Percentiles rank a stretch among this genome's conserved stretches.
phyloP scores from a whole-genome alignment of 2,888 invertebrate species.

The Dryococelus australis region DNA sequence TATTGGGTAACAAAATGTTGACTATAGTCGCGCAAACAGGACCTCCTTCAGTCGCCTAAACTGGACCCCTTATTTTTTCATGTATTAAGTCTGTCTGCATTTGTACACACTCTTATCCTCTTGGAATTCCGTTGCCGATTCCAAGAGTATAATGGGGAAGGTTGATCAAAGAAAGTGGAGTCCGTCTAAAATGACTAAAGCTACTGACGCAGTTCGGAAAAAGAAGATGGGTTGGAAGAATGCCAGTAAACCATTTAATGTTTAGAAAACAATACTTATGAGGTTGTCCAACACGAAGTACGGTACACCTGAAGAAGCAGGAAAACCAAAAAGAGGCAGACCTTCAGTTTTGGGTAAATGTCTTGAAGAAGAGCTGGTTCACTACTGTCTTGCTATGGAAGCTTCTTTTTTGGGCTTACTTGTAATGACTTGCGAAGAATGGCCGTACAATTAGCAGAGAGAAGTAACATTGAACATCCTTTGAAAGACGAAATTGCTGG shows the following conservation, averaged over 20 bases:
- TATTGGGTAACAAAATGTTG: too few relatives aligned
- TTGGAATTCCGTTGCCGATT: conserved; percentile 31
- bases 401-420: conserved; percentile 38
- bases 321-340: conserved; percentile 33
- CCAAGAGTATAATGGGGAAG: conserved; percentile 37
- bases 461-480: conserved; percentile 36
- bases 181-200: too few relatives aligned
- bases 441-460: conserved; percentile 35
- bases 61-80: conserved; percentile 34
- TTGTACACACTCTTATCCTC: not conserved
- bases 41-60: conserved; percentile 27
- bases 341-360: conserved; percentile 12
- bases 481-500: conserved; percentile 22
- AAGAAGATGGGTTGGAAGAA: conserved; percentile 29
- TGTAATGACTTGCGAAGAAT: conserved; percentile 34
- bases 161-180: too few relatives aligned
- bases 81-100: not conserved
- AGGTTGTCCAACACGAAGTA: conserved; percentile 39
- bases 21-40: not conserved
- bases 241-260: conserved; percentile 32
- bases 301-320: conserved; percentile 37
- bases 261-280: conserved; percentile 39
- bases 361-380: not conserved
- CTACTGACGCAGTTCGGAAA: conserved; percentile 38
- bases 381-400: conserved; percentile 37